A percentile compares a stretch with the other conserved stretches of the same genome.
phyloP scores from a whole-genome alignment of 2,888 invertebrate genomes.

The Thera britannica region DNA sequence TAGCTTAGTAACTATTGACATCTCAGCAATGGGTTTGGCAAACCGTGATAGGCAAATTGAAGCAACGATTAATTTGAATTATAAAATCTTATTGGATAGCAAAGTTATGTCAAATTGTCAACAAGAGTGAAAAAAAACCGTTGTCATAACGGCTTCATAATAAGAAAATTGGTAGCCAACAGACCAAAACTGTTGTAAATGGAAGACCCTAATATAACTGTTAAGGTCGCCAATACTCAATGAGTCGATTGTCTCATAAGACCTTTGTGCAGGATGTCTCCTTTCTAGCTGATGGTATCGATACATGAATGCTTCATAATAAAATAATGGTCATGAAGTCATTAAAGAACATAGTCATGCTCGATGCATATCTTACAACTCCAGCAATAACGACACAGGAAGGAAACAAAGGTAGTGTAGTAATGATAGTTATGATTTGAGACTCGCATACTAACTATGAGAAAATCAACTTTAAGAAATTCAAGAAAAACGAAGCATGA shows the following conservation, averaged over 20 bases:
- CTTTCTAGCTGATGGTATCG: background rate
- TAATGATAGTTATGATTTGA: background rate
- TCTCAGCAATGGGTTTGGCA: background rate
- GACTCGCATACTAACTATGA: background rate
- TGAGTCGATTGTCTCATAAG: background rate
- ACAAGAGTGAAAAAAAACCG: too few relatives aligned
- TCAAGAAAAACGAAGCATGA: background rate
- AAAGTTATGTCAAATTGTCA: too few relatives aligned
- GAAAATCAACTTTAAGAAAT: background rate
- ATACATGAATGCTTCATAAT: background rate
- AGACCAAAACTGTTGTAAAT: too few relatives aligned
- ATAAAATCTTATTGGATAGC: too few relatives aligned
- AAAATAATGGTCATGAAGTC: background rate
- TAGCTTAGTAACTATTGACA: background rate
- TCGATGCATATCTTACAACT: background rate
- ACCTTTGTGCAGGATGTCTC: background rate
- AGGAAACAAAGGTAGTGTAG: background rate
- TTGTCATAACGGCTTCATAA: too few relatives aligned
- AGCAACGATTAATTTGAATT: too few relatives aligned
- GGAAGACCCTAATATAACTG: too few relatives aligned
- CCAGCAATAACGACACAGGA: slow-evolving; percentile 1
- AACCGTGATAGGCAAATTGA: background rate
- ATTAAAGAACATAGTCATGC: background rate
- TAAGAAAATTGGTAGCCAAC: too few relatives aligned
- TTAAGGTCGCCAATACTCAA: background rate